Conservation (phyloP, 2,797 vertebrate species). For the Hyperoplus lanceolatus region DNA sequence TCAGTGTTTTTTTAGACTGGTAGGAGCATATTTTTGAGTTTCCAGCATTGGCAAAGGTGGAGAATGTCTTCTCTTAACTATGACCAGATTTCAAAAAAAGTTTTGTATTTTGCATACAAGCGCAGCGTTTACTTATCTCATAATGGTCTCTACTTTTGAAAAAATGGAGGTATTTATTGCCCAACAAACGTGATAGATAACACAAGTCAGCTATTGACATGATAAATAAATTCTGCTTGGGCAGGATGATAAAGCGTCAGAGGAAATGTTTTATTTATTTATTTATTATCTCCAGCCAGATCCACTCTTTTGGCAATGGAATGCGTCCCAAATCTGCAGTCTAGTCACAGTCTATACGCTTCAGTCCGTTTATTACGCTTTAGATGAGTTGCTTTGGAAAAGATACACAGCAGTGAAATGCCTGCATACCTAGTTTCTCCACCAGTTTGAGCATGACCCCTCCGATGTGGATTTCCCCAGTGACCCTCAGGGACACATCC, state of each 20-base stretch:
- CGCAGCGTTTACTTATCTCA: slow-evolving; percentile 24
- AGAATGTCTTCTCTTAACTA: slow-evolving; percentile 29
- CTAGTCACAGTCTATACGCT: neutral
- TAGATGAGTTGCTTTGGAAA: slow-evolving; percentile 26
- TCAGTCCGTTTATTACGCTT: slow-evolving; percentile 17
- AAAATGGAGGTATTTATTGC: slow-evolving; percentile 44
- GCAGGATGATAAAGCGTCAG: slow-evolving; percentile 2
- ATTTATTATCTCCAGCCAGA: neutral
- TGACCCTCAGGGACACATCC: slow-evolving; percentile 96
- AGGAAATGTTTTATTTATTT: slow-evolving; percentile 1
- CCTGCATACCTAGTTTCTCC: slow-evolving; percentile 94
- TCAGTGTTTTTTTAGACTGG: neutral
- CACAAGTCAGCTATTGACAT: slow-evolving; percentile 32
- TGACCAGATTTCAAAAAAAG: slow-evolving; percentile 23
- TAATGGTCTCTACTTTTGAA: slow-evolving; percentile 25
- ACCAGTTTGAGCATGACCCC: slow-evolving; percentile 99
- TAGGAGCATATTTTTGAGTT: slow-evolving; percentile 9
- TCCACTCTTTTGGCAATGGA: slow-evolving; percentile 7
- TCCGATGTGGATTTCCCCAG: slow-evolving; percentile 98
- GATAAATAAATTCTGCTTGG: slow-evolving; percentile 4
- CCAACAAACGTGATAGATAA: slow-evolving; percentile 59
- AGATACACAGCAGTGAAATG: neutral
- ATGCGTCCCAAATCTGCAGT: slow-evolving; percentile 16
- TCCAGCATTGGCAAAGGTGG: slow-evolving; percentile 10
- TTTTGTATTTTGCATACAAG: slow-evolving; percentile 15